Evolutionary conservation across 2,888 invertebrate genomes (phyloP).

Genomic region (Bellardia bayeri): DNA sequence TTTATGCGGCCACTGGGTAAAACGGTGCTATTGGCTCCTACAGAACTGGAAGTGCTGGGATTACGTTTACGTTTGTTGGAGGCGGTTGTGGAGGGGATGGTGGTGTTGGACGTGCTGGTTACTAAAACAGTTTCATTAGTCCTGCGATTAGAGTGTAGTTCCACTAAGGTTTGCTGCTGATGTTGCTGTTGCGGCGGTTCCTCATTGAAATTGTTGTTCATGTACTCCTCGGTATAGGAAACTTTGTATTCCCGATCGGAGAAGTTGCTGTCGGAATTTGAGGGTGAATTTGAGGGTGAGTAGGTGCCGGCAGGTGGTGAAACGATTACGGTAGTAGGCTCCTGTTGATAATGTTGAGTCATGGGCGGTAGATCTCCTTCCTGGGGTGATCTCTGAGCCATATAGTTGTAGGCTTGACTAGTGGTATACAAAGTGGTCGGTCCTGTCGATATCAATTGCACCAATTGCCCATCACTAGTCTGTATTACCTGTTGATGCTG

Average conservation of each 20-base stretch:
- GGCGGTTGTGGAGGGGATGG: slow-evolving; percentile 44
- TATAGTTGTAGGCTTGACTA: slow-evolving; percentile 75
- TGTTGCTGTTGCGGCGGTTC: slow-evolving; percentile 46
- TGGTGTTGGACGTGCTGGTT: slow-evolving; percentile 54
- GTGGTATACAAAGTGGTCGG: slow-evolving; percentile 40
- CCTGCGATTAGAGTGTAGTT: slow-evolving; percentile 13
- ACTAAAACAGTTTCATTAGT: neutral
- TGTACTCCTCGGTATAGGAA: slow-evolving; percentile 49
- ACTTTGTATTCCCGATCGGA: slow-evolving; percentile 37
- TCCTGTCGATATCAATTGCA: slow-evolving; percentile 85
- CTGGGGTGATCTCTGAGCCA: slow-evolving; percentile 80
- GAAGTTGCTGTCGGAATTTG: slow-evolving; percentile 79
- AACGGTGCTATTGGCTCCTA: slow-evolving; percentile 53
- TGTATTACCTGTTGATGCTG: slow-evolving; percentile 75
- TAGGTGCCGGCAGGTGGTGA: slow-evolving; percentile 74
- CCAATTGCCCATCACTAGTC: slow-evolving; percentile 80
- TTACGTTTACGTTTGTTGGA: slow-evolving; percentile 74
- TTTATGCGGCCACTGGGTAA: slow-evolving; percentile 84
- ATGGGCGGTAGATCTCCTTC: slow-evolving; percentile 82
- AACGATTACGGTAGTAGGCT: neutral
- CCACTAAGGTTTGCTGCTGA: slow-evolving; percentile 65
- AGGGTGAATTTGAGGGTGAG: slow-evolving; percentile 80
- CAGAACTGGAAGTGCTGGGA: slow-evolving; percentile 75
- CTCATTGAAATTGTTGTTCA: slow-evolving; percentile 62
- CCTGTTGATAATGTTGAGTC: slow-evolving; percentile 68